Evolutionary conservation across 2,888 invertebrate species (phyloP).

Genomic region (Temnothorax rugatulus): DNA sequence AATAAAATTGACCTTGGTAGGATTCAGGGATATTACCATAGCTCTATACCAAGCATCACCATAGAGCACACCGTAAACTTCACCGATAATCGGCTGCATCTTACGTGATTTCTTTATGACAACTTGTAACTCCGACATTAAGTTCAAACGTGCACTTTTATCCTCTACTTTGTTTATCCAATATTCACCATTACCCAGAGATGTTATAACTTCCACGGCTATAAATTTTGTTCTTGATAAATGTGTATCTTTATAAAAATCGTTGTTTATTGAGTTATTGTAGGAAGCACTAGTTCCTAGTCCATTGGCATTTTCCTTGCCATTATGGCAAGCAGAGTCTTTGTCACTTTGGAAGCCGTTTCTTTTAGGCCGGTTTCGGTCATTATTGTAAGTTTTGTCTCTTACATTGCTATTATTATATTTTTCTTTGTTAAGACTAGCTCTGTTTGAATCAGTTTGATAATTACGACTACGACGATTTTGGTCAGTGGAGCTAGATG

Average conservation of each 20-base stretch:
- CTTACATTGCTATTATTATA: background rate
- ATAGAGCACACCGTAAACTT: conserved; percentile 71
- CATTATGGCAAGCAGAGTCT: background rate
- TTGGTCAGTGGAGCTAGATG: background rate
- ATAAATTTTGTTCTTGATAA: conserved; percentile 71
- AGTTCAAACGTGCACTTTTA: background rate
- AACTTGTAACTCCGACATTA: conserved; percentile 70
- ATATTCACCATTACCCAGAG: conserved; percentile 61
- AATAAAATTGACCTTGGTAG: conserved; percentile 72
- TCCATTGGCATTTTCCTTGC: background rate
- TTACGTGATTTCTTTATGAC: conserved; percentile 36
- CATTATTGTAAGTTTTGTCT: background rate
- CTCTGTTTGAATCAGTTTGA: background rate
- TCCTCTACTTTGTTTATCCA: conserved; percentile 76
- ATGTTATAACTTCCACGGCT: conserved; percentile 67
- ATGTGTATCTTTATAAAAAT: conserved; percentile 61
- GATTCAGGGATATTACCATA: conserved; percentile 67
- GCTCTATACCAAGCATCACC: conserved; percentile 77
- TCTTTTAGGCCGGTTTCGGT: background rate
- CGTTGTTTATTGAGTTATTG: conserved; percentile 40
- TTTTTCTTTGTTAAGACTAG: background rate
- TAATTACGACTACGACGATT: background rate
- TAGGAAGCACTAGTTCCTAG: background rate
- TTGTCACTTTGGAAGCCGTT: background rate
- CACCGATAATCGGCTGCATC: conserved; percentile 65